A percentile compares a stretch with the other conserved stretches of the same genome.
phyloP scores from a whole-genome alignment of 2,888 invertebrate species.

The Drosophila hamatofila region DNA sequence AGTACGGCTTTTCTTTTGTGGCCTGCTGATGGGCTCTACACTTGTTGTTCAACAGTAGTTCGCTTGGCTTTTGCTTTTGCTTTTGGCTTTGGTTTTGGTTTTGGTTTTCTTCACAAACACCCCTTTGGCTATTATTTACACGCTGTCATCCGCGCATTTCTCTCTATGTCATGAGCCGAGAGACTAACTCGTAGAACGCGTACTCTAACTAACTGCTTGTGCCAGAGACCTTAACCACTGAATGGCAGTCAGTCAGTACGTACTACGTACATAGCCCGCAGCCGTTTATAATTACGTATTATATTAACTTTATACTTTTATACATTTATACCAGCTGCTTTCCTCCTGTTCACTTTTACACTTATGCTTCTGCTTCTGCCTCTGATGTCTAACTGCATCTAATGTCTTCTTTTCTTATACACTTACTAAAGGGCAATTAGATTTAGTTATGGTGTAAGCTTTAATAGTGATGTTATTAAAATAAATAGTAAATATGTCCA shows the following conservation, averaged over 20 bases:
- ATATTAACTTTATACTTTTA: conserved; percentile 54
- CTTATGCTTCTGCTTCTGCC: conserved; percentile 13
- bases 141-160: conserved; percentile 67
- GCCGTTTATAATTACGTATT: conserved; percentile 65
- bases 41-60: conserved; percentile 64
- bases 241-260: conserved; percentile 9
- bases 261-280: conserved; percentile 6
- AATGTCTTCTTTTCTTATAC: conserved; percentile 44
- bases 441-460: no score
- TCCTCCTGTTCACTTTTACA: conserved; percentile 39
- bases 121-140: conserved; percentile 60
- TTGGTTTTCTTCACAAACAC: conserved; percentile 42
- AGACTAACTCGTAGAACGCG: conserved; percentile 11
- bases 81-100: conserved; percentile 17
- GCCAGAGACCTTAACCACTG: conserved; percentile 13
- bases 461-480: no score
- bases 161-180: conserved; percentile 62
- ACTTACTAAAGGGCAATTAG: not conserved
- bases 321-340: conserved; percentile 15
- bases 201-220: conserved; percentile 34
- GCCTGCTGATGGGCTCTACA: conserved; percentile 58
- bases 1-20: conserved; percentile 43
- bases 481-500: no score
- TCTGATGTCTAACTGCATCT: conserved; percentile 49
- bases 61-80: conserved; percentile 6